phyloP scores from a whole-genome alignment of 2,888 invertebrate genomes.

The Phoronis australis region DNA sequence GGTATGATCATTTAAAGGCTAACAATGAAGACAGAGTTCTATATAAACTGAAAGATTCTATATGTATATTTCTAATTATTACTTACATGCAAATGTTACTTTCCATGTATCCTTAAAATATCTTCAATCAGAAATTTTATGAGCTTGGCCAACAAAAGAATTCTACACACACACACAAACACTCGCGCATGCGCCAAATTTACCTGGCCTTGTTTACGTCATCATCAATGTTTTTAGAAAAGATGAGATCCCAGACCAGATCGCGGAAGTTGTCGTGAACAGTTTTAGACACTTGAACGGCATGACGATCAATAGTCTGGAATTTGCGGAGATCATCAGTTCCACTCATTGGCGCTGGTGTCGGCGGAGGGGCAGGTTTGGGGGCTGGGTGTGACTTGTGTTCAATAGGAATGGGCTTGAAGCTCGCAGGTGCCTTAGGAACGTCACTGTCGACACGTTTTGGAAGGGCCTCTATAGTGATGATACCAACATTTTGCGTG shows the following conservation, averaged over 20 bases:
- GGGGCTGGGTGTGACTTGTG: conserved; percentile 9
- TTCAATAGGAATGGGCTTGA: conserved; percentile 37
- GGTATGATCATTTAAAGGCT: too few species aligned
- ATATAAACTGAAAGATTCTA: too few species aligned
- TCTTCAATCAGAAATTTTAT: background rate
- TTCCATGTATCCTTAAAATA: background rate
- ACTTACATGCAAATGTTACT: background rate
- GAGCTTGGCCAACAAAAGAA: background rate
- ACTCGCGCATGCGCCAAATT: conserved; percentile 1
- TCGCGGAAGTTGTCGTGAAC: conserved; percentile 50
- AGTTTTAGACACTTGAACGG: conserved; percentile 51
- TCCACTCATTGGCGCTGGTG: conserved; percentile 27
- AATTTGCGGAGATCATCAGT: conserved; percentile 46
- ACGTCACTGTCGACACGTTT: too few species aligned
- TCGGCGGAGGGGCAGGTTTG: conserved; percentile 32
- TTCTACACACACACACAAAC: background rate
- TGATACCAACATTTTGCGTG: too few species aligned
- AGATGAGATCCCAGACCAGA: conserved; percentile 52
- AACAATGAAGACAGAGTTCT: too few species aligned
- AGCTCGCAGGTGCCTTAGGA: conserved; percentile 34
- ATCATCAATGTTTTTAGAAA: conserved; percentile 50
- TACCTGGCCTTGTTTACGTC: conserved; percentile 53
- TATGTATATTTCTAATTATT: too few species aligned
- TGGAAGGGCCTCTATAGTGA: too few species aligned
- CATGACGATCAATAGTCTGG: conserved; percentile 50